phyloP scores from a whole-genome alignment of 2,888 invertebrate genomes.

The Griposia aprilina region DNA sequence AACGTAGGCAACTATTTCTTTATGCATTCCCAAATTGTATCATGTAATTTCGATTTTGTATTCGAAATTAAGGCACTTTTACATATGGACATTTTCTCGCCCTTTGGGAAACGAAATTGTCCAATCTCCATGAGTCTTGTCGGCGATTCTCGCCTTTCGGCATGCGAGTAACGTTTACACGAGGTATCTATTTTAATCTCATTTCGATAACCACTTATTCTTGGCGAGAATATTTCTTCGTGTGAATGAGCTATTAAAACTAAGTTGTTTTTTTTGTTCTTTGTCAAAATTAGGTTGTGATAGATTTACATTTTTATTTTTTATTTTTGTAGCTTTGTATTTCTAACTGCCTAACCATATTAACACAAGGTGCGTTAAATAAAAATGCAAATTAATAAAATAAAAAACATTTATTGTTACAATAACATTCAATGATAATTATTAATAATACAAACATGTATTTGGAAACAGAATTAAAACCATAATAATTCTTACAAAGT shows the following conservation, averaged over 20 bases:
- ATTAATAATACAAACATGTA: conserved; percentile 39
- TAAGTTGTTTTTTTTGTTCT: not conserved
- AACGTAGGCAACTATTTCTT: conserved; percentile 14
- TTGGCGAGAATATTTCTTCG: not conserved
- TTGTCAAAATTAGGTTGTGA: conserved; percentile 28
- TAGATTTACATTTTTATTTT: not conserved
- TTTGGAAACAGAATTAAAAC: conserved; percentile 46
- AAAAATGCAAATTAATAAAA: conserved; percentile 37
- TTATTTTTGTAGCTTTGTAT: conserved; percentile 13
- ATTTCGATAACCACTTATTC: not conserved
- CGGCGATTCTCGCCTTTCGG: not conserved
- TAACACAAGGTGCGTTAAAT: conserved; percentile 26
- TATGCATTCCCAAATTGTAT: conserved; percentile 44
- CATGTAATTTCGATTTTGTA: not conserved
- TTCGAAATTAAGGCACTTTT: not conserved
- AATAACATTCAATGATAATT: conserved; percentile 46
- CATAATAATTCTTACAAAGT: conserved; percentile 36
- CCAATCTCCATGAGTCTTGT: not conserved
- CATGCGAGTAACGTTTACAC: not conserved
- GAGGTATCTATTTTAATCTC: not conserved
- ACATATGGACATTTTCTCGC: not conserved
- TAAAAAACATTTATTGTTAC: conserved; percentile 51
- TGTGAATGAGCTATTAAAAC: not conserved
- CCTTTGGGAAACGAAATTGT: not conserved
- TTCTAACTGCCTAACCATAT: conserved; percentile 9